phyloP scores from a whole-genome alignment of 2,888 invertebrate species.

The Nomada hirtipes region DNA sequence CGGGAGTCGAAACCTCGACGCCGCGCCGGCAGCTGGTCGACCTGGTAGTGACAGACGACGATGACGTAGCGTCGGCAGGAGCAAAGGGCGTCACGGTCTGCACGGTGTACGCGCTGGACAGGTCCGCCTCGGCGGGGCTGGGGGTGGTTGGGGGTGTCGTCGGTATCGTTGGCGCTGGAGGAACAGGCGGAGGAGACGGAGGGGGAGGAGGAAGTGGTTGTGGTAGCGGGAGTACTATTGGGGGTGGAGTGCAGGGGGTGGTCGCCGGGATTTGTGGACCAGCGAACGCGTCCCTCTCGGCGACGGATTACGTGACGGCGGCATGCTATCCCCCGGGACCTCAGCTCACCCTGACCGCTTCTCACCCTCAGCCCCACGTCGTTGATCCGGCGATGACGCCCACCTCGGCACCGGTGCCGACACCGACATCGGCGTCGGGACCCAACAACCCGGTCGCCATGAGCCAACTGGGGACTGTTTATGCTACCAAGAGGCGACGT shows the following conservation, averaged over 20 bases:
- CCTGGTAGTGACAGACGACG: constrained; percentile 61
- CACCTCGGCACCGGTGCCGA: constrained; percentile 81
- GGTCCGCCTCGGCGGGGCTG: constrained; percentile 81
- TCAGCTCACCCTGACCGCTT: constrained; percentile 76
- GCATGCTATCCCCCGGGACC: constrained; percentile 78
- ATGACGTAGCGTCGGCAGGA: constrained; percentile 83
- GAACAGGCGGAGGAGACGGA: constrained; percentile 46
- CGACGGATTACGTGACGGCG: constrained; percentile 80
- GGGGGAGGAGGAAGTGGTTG: constrained; percentile 53
- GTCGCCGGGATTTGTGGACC: constrained; percentile 81
- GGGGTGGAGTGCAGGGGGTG: constrained; percentile 74
- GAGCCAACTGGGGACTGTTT: constrained; percentile 98
- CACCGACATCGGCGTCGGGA: constrained; percentile 80
- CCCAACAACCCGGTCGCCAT: constrained; percentile 86
- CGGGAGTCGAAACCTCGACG: constrained; percentile 55
- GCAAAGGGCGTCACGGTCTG: constrained; percentile 79
- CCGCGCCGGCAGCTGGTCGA: constrained; percentile 63
- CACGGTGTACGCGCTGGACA: constrained; percentile 84
- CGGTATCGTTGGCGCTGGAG: constrained; percentile 60
- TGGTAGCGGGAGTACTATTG: constrained; percentile 56
- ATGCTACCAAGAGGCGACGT: constrained; percentile 97
- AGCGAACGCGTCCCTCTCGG: constrained; percentile 75
- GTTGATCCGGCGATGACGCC: constrained; percentile 79
- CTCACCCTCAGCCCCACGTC: constrained; percentile 76
- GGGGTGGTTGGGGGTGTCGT: constrained; percentile 82